These are phyloP conservation scores for Montifringilla adamsi DNA, from an alignment of 2,113 vertebrate species.

Conservation along the genomic window DNA sequence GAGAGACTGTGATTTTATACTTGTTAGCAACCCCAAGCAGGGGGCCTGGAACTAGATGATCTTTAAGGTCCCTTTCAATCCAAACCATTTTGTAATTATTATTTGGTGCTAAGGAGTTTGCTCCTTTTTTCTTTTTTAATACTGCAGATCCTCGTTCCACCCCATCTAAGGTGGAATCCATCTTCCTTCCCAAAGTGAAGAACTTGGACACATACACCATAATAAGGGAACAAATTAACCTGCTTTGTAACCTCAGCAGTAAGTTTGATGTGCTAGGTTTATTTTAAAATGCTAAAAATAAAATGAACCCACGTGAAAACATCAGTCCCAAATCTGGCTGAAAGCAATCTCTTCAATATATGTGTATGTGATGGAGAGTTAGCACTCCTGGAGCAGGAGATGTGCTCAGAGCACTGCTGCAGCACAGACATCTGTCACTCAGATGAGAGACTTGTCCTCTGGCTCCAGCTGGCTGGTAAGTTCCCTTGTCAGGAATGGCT, in stretches of 20 bases:
- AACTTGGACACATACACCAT: not conserved
- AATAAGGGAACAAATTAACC: not conserved
- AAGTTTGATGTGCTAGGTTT: not conserved
- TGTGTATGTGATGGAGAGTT: not conserved
- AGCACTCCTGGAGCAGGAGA: not conserved
- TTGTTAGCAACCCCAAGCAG: not conserved
- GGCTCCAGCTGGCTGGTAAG: not conserved
- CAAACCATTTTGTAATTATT: not conserved
- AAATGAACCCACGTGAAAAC: not conserved
- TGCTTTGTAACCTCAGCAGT: not conserved
- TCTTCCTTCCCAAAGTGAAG: not conserved
- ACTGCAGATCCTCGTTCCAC: not conserved
- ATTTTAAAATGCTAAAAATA: conserved; percentile 30
- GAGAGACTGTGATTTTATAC: not conserved
- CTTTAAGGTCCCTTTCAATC: not conserved
- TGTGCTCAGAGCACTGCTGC: not conserved
- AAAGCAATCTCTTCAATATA: not conserved
- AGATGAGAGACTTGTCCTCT: not conserved
- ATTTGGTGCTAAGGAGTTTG: not conserved
- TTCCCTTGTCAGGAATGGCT: not conserved
- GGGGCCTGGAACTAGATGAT: not conserved
- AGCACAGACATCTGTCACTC: not conserved
- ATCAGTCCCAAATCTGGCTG: not conserved
- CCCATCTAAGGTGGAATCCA: not conserved
- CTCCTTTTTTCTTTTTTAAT: not conserved